Base-by-base conservation (phyloP, 2,797 vertebrate species). In the Otus scops region DNA sequence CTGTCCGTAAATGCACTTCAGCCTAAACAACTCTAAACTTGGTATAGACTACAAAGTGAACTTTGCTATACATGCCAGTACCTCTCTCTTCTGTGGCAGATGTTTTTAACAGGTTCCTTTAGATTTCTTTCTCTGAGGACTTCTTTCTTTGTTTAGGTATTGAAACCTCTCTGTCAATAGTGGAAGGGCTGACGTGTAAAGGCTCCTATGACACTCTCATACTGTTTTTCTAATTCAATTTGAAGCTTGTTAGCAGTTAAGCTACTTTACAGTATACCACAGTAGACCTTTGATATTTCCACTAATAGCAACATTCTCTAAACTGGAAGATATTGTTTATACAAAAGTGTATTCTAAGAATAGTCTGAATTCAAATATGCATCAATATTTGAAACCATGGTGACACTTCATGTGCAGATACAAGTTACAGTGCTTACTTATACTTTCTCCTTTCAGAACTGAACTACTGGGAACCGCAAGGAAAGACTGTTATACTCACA, bases 401-500 rank as follows among this genome's bases (percentile, higher is more conserved):
- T 68, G 34, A 68, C 27, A 16, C 32, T 85, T 91, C 30, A 48
- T 45, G 32, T 17, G 47, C 23, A 76, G 26, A 61, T 47, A 73
- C 15, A 57, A 71, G 15, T 64, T 68, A 60, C 23, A 50, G 30
- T 8, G 20, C 34, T 76, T 41, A 13, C 18, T 80, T 59, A 10
- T 14, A 10, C 23, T 54, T 60, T 70, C 50, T 78, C 27, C 43
- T 88, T 78, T 85, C 65, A 78, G 34, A 91, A 57, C 22, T 8
- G 13, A 83, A 14, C 28, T 70, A 21, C n/a, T 22, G 14, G 38
- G 22, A 73, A 48, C 8, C 4, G 3, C 17, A 85, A 93, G 36
- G 61, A 77, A 88, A 53, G 17, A 32, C 23, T 65, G 23, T 0
- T 1, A 92, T 97, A 97, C 97, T 97, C 59, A 97, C 97, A 85